A percentile compares a stretch with the other conserved stretches of the same genome.
phyloP scores from a whole-genome alignment of 2,888 invertebrate species.

The Gymnocheta viridis region DNA sequence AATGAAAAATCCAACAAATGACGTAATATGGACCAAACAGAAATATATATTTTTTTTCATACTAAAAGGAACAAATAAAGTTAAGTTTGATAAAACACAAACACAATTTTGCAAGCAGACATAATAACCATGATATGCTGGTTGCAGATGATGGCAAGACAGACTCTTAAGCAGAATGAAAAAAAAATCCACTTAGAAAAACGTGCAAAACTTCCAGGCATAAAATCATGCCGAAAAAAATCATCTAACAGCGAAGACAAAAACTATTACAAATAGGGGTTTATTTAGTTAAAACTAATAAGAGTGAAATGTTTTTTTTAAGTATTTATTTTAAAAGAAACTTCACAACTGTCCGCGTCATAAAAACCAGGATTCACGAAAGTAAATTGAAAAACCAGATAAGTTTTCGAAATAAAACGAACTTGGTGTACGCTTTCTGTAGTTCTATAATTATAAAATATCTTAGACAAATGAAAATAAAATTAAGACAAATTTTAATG shows the following conservation, averaged over 20 bases:
- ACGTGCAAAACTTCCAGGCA: slow-evolving; percentile 64
- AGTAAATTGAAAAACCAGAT: not conserved
- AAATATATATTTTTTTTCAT: not conserved
- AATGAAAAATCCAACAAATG: slow-evolving; percentile 43
- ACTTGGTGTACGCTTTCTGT: not conserved
- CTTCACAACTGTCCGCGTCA: not conserved
- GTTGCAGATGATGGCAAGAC: slow-evolving; percentile 11
- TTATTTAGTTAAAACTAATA: slow-evolving; percentile 20
- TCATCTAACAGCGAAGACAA: not conserved
- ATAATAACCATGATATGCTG: slow-evolving; percentile 33
- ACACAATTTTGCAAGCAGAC: slow-evolving; percentile 9
- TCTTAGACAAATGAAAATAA: no score
- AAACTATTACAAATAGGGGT: slow-evolving; percentile 53
- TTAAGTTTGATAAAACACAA: slow-evolving; percentile 30
- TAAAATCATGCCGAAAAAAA: slow-evolving; percentile 64
- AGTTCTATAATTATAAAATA: not conserved
- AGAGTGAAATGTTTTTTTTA: not conserved
- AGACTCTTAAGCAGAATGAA: not conserved
- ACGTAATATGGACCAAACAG: slow-evolving; percentile 55
- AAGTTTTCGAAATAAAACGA: not conserved
- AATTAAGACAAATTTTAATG: no score
- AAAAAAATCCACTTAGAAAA: slow-evolving; percentile 45
- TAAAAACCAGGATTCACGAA: not conserved
- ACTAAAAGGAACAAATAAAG: slow-evolving; percentile 39
- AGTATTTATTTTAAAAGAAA: not conserved